Conservation (phyloP, 35 echinoderm and acorn worm genomes). For the Patiria miniata region DNA sequence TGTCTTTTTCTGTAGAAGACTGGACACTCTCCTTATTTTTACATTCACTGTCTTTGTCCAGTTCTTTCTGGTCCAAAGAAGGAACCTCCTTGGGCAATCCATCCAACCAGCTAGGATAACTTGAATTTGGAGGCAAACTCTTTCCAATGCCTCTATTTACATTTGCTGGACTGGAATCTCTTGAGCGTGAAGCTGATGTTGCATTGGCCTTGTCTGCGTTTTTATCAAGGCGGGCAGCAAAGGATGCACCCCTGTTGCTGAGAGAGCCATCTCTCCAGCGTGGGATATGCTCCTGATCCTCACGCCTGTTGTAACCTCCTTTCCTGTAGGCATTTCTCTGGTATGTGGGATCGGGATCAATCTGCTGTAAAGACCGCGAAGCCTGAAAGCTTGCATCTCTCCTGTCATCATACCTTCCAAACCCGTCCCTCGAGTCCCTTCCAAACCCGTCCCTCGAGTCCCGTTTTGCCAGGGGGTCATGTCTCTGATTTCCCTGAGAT, state of each 20-base stretch:
- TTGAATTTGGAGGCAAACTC: not conserved
- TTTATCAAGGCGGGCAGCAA: not conserved
- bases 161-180: not conserved
- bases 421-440: not conserved
- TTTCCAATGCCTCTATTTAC: not conserved
- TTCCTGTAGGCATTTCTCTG: not conserved
- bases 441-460: not conserved
- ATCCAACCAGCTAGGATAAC: not conserved
- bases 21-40: not conserved
- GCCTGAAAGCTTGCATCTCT: not conserved
- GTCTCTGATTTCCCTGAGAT: not conserved
- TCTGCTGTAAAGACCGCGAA: not conserved
- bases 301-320: not conserved
- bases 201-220: not conserved
- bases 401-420: not conserved
- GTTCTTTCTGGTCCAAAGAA: not conserved
- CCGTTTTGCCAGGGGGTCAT: not conserved
- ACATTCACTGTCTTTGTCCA: not conserved
- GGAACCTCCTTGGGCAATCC: not conserved
- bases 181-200: not conserved
- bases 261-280: slow-evolving; percentile 9
- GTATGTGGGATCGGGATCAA: not conserved
- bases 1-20: not conserved
- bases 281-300: not conserved
- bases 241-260: not conserved